These are phyloP conservation scores for Solea senegalensis DNA, from an alignment of 2,113 vertebrate genomes.

Conservation along the genomic window DNA sequence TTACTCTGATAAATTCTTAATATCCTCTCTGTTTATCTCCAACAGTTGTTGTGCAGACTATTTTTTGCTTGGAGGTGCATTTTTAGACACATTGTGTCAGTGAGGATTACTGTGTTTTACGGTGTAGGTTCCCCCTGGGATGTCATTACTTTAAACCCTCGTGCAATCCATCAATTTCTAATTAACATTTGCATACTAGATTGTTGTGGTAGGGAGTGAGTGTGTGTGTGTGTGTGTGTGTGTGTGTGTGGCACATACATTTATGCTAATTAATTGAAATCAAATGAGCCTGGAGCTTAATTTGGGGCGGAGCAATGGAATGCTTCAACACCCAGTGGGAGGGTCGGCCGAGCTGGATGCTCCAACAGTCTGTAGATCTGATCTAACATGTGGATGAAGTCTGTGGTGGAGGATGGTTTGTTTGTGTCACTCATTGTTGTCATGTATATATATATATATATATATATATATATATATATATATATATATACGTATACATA, in stretches of 20 bases:
- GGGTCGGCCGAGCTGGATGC: constrained; percentile 28
- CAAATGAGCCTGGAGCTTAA: constrained; percentile 61
- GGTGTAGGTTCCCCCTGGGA: constrained; percentile 47
- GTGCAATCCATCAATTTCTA: constrained; percentile 76
- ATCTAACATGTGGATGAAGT: neutral
- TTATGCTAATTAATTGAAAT: constrained; percentile 77
- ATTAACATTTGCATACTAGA: constrained; percentile 75
- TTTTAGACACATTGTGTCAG: constrained; percentile 47
- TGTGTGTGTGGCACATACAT: constrained; percentile 36
- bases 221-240: too few relatives aligned
- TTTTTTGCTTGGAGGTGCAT: constrained; percentile 47
- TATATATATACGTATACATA: too few relatives aligned
- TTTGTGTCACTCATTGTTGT: neutral
- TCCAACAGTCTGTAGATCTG: constrained; percentile 14
- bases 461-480: too few relatives aligned
- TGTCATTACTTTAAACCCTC: constrained; percentile 73
- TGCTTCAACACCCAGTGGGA: constrained; percentile 46
- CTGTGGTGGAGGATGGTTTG: neutral
- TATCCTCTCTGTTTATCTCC: constrained; percentile 38
- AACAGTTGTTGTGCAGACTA: constrained; percentile 10
- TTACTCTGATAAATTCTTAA: constrained; percentile 22
- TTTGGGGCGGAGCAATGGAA: constrained; percentile 52
- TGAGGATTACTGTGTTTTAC: constrained; percentile 48
- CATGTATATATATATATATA: too few relatives aligned
- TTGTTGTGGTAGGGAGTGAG: constrained; percentile 22